Evolutionary conservation across 37 sponge, comb jelly and placozoan species (phyloP), one percentile per base, ranked within the genome.

Genomic region (Eunapius fragilis): DNA sequence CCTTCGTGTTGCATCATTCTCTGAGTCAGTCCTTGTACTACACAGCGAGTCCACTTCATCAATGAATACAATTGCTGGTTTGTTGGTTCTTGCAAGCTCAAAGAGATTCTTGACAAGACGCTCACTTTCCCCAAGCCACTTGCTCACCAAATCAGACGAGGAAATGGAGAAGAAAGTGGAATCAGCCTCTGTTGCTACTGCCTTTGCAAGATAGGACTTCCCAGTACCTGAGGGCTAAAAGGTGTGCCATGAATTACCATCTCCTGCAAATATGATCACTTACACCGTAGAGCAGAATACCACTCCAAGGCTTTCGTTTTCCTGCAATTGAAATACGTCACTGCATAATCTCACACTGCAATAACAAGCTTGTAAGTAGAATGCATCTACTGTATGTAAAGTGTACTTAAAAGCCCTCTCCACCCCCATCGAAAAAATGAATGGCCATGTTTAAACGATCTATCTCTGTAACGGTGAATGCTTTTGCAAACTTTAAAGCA

Each of bases 31-130:
- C 23, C 99, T 93, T 37, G 98, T 70, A 80, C 96, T 83, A 74
- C 97, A 99, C 67, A 99, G 90, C 14, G 99, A 99, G 89, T 99
- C 99, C 6, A 99, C 98, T 68, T 99, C 99, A 89, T 99, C 99
- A 25, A 99, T 97, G 92, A 99, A 99, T 45, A 99, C 97, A 77
- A 99, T 97, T 27, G 99, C 91, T 10, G 99, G 99, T 73, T 93
- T 95, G 69, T 81, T 95, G 11, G 68, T 82, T 32, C 99, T 83
- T 13, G 99, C 99, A 80, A 95, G 82, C 68, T 92, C 95, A 87
- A 99, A 99, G 27, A 99, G 86, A 3, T 87, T 81, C 76, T 97
- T 97, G 36, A 99, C 99, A 19, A 99, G 83, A 37, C 94, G 84
- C 86, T 99, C 99, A 82, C 99, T 99, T 80, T 99, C 99, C 19